A percentile compares a stretch with the other conserved stretches of the same genome.
phyloP scores from a whole-genome alignment of 1,140 invertebrate species.

The Hydropsyche tenuis region DNA sequence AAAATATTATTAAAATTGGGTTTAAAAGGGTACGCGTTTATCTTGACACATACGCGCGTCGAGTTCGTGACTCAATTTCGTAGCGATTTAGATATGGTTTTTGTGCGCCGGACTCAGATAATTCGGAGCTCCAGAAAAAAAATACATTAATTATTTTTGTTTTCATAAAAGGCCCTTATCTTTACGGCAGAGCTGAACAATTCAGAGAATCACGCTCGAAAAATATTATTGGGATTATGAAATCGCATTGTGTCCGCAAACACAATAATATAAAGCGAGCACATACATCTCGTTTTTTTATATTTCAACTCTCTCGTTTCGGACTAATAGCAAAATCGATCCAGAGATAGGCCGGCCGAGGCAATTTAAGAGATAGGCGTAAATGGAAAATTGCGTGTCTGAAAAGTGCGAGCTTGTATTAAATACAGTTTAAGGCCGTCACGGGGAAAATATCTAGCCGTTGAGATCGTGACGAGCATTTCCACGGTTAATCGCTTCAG shows the following conservation, averaged over 20 bases:
- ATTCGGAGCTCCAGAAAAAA: background rate
- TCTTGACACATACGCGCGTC: constrained; percentile 31
- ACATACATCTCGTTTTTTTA: too few species aligned
- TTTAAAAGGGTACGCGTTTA: constrained; percentile 30
- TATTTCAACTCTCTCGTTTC: too few species aligned
- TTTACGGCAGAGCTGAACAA: background rate
- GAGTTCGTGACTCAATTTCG: constrained; percentile 38
- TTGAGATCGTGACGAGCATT: constrained; percentile 26
- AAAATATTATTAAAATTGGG: constrained; percentile 15
- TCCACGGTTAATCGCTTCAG: constrained; percentile 29
- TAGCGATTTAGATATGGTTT: constrained; percentile 2
- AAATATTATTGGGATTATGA: constrained; percentile 14
- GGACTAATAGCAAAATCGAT: background rate
- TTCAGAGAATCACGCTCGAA: constrained; percentile 14
- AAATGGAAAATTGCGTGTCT: constrained; percentile 13
- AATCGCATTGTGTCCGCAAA: constrained; percentile 1
- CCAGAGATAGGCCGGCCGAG: background rate
- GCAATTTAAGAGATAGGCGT: constrained; percentile 5
- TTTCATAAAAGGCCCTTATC: constrained; percentile 1
- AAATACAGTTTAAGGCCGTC: constrained; percentile 29
- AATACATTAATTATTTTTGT: constrained; percentile 11
- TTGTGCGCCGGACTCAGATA: background rate
- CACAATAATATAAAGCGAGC: background rate
- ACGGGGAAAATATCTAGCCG: constrained; percentile 2
- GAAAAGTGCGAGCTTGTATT: constrained; percentile 14